Evolutionary conservation across 2,113 vertebrate species (phyloP).

Genomic region (Aspidoscelis tigris): DNA sequence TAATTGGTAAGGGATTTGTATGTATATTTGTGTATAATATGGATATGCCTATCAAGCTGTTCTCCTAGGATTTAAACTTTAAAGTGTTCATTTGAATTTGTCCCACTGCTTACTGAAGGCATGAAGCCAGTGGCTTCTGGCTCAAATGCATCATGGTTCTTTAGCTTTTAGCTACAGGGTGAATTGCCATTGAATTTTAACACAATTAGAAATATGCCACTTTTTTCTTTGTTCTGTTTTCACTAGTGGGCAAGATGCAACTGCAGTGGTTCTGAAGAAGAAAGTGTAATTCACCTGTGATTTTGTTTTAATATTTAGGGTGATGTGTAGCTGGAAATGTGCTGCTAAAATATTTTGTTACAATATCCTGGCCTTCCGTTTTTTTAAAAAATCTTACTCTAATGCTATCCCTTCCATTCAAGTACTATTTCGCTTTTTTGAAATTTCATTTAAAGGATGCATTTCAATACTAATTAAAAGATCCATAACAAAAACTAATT

Average conservation of each 20-base stretch:
- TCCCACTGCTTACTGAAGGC: neutral
- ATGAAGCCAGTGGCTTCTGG: neutral
- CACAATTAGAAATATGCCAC: neutral
- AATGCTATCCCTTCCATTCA: too few species aligned
- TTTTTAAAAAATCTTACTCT: too few species aligned
- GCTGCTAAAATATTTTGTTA: too few species aligned
- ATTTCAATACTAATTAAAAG: too few species aligned
- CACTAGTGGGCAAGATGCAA: neutral
- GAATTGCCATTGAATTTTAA: neutral
- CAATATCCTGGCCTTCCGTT: too few species aligned
- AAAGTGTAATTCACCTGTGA: neutral
- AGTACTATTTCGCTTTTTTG: too few species aligned
- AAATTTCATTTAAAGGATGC: too few species aligned
- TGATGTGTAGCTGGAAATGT: neutral
- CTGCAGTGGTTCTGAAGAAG: neutral
- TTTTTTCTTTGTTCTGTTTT: neutral
- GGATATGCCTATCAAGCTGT: fast-evolving
- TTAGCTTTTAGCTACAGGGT: neutral
- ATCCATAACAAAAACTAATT: too few species aligned
- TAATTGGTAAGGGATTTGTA: neutral
- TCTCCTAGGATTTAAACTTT: neutral
- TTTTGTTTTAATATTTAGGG: neutral
- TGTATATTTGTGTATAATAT: neutral
- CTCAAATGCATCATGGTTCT: neutral
- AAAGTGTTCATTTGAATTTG: neutral